phyloP scores from a whole-genome alignment of 2,888 invertebrate genomes.

The Octonoba sinensis region DNA sequence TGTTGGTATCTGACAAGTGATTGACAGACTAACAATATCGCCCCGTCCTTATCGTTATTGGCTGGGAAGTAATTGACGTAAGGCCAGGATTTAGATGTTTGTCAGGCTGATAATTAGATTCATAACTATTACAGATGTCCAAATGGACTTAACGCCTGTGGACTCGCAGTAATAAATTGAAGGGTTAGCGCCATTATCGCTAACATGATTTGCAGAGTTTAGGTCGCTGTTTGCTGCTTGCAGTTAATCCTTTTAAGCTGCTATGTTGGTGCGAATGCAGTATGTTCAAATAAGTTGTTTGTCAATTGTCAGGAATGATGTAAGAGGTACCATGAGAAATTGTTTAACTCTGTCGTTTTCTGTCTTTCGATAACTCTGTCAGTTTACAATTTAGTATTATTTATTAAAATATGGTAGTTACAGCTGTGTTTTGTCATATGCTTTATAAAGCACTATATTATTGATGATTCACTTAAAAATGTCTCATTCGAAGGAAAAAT shows the following conservation, averaged over 20 bases:
- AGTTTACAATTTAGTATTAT: too few species aligned
- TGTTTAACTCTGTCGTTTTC: too few species aligned
- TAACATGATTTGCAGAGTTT: slow-evolving; percentile 5
- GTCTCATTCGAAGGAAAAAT: too few species aligned
- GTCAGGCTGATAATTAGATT: slow-evolving; percentile 45
- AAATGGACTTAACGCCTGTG: slow-evolving; percentile 18
- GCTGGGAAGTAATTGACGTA: too few species aligned
- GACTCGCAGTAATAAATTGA: slow-evolving; percentile 32
- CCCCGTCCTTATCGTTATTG: slow-evolving; percentile 1
- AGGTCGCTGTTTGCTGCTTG: neutral
- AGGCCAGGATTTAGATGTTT: slow-evolving; percentile 28
- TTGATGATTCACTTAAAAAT: too few species aligned
- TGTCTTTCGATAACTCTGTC: too few species aligned
- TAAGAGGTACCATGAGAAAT: too few species aligned
- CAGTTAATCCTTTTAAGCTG: slow-evolving; percentile 9
- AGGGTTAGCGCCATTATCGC: slow-evolving; percentile 32
- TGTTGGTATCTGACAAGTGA: slow-evolving; percentile 39
- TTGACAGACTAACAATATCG: slow-evolving; percentile 51
- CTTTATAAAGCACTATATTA: too few species aligned
- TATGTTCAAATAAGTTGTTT: neutral
- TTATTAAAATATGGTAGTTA: too few species aligned
- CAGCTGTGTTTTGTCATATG: too few species aligned
- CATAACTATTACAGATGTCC: slow-evolving; percentile 46
- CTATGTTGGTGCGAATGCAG: neutral
- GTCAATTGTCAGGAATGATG: neutral